Evolutionary conservation across 2,888 invertebrate species (phyloP).

Genomic region (Rhagophthalmus giganteus): DNA sequence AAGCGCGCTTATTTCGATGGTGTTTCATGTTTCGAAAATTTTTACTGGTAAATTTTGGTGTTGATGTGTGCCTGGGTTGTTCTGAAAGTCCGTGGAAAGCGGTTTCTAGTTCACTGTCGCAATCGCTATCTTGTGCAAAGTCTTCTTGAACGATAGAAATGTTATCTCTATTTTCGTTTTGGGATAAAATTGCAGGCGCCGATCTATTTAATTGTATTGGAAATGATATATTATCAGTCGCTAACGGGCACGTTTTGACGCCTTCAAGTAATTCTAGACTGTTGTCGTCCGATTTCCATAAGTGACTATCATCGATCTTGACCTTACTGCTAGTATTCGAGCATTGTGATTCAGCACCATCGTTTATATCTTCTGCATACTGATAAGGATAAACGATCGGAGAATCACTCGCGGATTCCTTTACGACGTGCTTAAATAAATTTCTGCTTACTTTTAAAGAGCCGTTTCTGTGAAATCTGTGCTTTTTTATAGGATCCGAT

Average conservation of each 20-base stretch:
- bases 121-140: slow-evolving; percentile 44
- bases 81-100: slow-evolving; percentile 46
- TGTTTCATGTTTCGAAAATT: slow-evolving; percentile 35
- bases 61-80: slow-evolving; percentile 54
- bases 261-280: slow-evolving; percentile 18
- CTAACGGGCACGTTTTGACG: slow-evolving; percentile 19
- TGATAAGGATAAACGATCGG: slow-evolving; percentile 40
- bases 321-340: slow-evolving; percentile 41
- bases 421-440: slow-evolving; percentile 23
- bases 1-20: slow-evolving; percentile 32
- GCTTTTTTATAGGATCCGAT: slow-evolving; percentile 35
- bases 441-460: slow-evolving; percentile 34
- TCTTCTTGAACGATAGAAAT: slow-evolving; percentile 2
- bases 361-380: slow-evolving; percentile 45
- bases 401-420: slow-evolving; percentile 7
- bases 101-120: slow-evolving; percentile 52
- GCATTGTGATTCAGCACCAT: slow-evolving; percentile 37
- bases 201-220: slow-evolving; percentile 32
- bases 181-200: slow-evolving; percentile 42
- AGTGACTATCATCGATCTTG: slow-evolving; percentile 39
- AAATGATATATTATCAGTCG: slow-evolving; percentile 8
- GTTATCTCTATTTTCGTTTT: neutral
- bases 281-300: slow-evolving; percentile 29
- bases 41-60: slow-evolving; percentile 49
- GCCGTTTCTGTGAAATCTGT: slow-evolving; percentile 32